Conservation (phyloP, 92 coral and sea anemone species). For the Phenganax stokvisi region DNA sequence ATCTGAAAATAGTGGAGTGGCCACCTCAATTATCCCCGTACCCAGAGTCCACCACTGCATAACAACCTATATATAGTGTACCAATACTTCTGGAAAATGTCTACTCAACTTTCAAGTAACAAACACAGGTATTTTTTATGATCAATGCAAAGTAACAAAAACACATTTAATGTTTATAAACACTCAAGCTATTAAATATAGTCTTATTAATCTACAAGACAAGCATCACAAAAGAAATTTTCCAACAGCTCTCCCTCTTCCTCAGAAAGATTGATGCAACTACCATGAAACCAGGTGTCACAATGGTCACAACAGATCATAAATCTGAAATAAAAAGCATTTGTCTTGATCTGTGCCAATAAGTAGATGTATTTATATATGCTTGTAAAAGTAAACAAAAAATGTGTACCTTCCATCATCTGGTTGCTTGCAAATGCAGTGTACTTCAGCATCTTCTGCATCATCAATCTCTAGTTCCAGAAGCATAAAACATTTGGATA, state of each 20-base stretch:
- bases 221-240: background rate
- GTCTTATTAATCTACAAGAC: background rate
- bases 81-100: too few species aligned
- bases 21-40: too few species aligned
- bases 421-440: slow-evolving; percentile 30
- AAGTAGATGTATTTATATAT: too few species aligned
- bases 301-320: slow-evolving; percentile 22
- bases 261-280: slow-evolving; percentile 1
- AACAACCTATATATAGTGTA: too few species aligned
- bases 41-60: too few species aligned
- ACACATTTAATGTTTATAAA: too few species aligned
- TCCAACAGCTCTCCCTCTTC: slow-evolving; percentile 14
- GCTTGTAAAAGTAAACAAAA: background rate
- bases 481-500: background rate
- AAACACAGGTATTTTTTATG: too few species aligned
- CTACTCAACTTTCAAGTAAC: too few species aligned
- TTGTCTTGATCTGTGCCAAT: background rate
- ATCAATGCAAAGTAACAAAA: too few species aligned
- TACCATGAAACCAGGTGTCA: slow-evolving; percentile 15
- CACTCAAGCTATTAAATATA: background rate
- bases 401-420: slow-evolving; percentile 22
- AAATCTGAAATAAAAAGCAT: background rate
- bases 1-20: too few species aligned
- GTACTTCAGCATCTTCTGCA: background rate
- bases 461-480: background rate